These are phyloP conservation scores for Furnarius figulus DNA, from an alignment of 2,113 vertebrate genomes.

Conservation along the genomic window DNA sequence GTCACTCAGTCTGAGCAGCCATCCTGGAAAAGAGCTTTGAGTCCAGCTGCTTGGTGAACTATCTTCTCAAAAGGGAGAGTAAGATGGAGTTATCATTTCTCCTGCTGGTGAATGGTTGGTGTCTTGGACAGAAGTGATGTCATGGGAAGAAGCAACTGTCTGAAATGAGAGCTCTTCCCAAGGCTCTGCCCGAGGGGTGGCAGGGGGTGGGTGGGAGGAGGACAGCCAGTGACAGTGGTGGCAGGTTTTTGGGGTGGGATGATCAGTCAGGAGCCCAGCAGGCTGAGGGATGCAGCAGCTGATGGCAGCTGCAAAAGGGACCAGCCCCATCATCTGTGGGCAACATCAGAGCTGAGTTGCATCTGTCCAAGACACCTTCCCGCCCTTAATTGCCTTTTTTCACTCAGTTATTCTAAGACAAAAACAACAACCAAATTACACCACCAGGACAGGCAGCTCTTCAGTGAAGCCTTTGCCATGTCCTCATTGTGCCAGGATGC, in stretches of 20 bases:
- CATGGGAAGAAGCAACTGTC: rapidly evolving
- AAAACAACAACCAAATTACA: not conserved
- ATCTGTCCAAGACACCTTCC: slow-evolving; percentile 16
- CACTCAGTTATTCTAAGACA: not conserved
- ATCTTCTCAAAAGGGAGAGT: slow-evolving; percentile 75
- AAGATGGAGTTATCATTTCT: not conserved
- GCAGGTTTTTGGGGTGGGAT: not conserved
- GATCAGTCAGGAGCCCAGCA: not conserved
- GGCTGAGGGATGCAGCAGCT: not conserved
- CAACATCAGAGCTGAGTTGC: not conserved
- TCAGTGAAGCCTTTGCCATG: not conserved
- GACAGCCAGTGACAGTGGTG: not conserved
- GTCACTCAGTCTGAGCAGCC: not conserved
- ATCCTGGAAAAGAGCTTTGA: slow-evolving; percentile 65
- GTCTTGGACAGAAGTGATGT: not conserved
- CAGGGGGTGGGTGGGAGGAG: rapidly evolving
- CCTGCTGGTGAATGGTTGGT: not conserved
- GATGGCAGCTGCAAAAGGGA: not conserved
- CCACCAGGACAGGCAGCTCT: not conserved
- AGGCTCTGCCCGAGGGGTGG: not conserved
- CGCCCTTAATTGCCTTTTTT: not conserved
- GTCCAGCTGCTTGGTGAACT: slow-evolving; percentile 50
- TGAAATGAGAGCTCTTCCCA: not conserved
- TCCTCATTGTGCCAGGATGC: not conserved
- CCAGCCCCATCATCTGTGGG: rapidly evolving